Evolutionary conservation across 2,113 vertebrate genomes (phyloP).

Genomic region (Hippocampus comes): DNA sequence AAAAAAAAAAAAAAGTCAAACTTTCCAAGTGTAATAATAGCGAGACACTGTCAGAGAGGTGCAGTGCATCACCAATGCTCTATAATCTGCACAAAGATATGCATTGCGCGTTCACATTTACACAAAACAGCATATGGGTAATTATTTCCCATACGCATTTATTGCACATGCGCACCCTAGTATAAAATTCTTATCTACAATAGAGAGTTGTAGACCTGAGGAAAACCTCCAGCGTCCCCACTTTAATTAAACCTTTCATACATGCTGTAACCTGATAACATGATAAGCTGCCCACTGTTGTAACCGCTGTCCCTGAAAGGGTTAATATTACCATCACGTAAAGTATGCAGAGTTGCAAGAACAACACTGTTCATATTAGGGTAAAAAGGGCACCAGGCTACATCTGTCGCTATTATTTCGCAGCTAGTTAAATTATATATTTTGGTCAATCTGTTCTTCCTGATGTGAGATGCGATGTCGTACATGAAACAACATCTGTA

Average conservation of each 20-base stretch:
- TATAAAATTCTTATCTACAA: conserved; percentile 36
- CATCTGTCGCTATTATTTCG: conserved; percentile 72
- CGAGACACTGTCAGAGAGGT: background rate
- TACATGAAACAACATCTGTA: conserved; percentile 71
- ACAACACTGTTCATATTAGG: conserved; percentile 55
- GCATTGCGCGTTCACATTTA: too few species aligned
- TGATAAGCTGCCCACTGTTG: too few species aligned
- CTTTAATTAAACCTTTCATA: conserved; percentile 46
- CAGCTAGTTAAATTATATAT: conserved; percentile 71
- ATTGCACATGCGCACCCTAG: conserved; percentile 29
- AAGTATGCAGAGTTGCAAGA: conserved; percentile 5
- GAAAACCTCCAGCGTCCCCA: conserved; percentile 47
- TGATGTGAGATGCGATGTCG: conserved; percentile 68
- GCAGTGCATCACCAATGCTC: background rate
- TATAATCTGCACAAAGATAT: background rate
- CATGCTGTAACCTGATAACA: too few species aligned
- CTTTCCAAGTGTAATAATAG: background rate
- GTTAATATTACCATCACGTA: conserved; percentile 25
- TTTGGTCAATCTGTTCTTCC: conserved; percentile 78
- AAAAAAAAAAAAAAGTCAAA: too few species aligned
- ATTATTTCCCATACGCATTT: conserved; percentile 30
- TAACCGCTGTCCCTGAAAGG: too few species aligned
- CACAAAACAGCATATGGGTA: background rate
- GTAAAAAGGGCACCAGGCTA: conserved; percentile 57
- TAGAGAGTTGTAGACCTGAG: conserved; percentile 46